phyloP scores from a whole-genome alignment of 2,888 invertebrate species.

The Nomada goodeniana region DNA sequence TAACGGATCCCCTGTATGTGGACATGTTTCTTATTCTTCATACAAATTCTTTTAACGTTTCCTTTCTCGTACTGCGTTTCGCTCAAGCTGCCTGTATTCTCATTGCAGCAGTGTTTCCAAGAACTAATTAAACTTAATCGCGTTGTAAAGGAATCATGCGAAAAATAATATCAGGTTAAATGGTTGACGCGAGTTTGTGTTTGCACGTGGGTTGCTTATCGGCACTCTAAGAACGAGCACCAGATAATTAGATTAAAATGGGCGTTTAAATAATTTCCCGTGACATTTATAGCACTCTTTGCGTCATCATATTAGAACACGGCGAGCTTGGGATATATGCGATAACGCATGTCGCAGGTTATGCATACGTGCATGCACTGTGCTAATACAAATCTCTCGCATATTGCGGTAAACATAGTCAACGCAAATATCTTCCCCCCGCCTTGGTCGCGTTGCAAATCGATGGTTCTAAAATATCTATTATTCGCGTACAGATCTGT shows the following conservation, averaged over 20 bases:
- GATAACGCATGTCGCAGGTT: not conserved
- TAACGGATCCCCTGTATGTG: too few species aligned
- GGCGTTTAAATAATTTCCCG: not conserved
- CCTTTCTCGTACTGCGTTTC: not conserved
- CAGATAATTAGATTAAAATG: slow-evolving; percentile 4
- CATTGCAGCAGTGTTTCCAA: not conserved
- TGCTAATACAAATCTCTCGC: not conserved
- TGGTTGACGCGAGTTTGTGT: not conserved
- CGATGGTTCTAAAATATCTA: not conserved
- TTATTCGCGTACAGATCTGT: not conserved
- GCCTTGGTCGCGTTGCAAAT: not conserved
- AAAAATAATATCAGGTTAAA: not conserved
- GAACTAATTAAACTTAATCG: slow-evolving; percentile 4
- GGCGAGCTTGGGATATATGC: not conserved
- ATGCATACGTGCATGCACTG: too few species aligned
- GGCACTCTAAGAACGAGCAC: not conserved
- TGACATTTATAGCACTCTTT: not conserved
- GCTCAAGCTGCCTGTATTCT: not conserved
- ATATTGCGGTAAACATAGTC: not conserved
- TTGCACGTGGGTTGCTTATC: slow-evolving; percentile 6
- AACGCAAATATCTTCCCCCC: not conserved
- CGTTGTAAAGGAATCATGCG: slow-evolving; percentile 4
- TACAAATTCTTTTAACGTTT: too few species aligned
- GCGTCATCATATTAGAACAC: not conserved
- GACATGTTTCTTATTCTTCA: not conserved